Base-by-base conservation (phyloP, 2,797 vertebrate species). In the Ceryle rudis region DNA sequence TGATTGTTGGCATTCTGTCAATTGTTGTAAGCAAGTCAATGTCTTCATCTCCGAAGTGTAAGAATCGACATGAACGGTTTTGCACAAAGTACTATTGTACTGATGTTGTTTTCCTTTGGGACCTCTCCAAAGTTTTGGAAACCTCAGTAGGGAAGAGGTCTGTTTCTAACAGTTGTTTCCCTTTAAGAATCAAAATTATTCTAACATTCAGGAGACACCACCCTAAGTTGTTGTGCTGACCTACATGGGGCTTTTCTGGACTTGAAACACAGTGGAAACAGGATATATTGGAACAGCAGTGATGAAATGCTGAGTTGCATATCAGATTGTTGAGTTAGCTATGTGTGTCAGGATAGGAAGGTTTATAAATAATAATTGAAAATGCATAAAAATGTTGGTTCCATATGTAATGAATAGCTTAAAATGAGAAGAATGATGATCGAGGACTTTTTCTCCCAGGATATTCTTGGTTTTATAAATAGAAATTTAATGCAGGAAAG, bases 21-120 rank as follows among this genome's bases (percentile, higher is more conserved):
- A 0, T n/a, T 71, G 28, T 26, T 80, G 39, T 66, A 81, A 86
- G 75, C 42, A 57, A 62, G 58, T 86, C 47, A 37, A 58, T 88
- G 46, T 90, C 66, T 71, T 70, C 25, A n/a, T 57, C 61, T 78
- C 58, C 81, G 33, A 52, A 83, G 46, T 31, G 6, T 57, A 81
- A 87, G 57, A 61, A 9, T 74, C 0, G 0, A 66, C 33, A 21
- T 0, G 4, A 71, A 42, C 2, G 1, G 6, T 65, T 82, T 89
- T 70, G 22, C 57, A 74, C 51, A 86, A 83, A 83, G 73, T 84
- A 10, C 33, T 61, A 0, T 86, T 90, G 41, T 86, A 42, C 21
- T 2, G 2, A 0, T 58, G 65, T 14, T 75, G 14, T 73, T 73
- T 91, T 88, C 46, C 14, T 60, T 31, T 90, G 80, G 35, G 51